A percentile compares a stretch with the other conserved stretches of the same genome.
Evolutionary conservation across 2,113 vertebrate species (phyloP).

Genomic region (Colossoma macropomum): DNA sequence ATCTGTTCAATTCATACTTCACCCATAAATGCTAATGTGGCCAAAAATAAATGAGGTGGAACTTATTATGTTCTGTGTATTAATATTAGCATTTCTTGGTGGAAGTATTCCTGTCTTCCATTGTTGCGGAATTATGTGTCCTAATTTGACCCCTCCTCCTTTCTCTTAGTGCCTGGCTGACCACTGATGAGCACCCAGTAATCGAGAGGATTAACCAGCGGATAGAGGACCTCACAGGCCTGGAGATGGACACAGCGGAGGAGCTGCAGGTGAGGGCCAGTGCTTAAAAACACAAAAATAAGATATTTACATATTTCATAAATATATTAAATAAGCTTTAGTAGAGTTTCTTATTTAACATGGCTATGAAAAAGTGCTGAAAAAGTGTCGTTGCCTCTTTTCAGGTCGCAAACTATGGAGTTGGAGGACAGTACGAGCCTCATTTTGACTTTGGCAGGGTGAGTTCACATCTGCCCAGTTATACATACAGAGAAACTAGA

Average conservation of each 20-base stretch:
- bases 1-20: too few species aligned
- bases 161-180: slow-evolving; percentile 89
- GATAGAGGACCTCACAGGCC: slow-evolving; percentile 92
- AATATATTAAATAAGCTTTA: too few species aligned
- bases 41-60: too few species aligned
- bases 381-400: slow-evolving; percentile 1
- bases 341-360: not conserved
- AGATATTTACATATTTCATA: too few species aligned
- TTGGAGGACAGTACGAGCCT: slow-evolving; percentile 90
- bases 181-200: slow-evolving; percentile 88
- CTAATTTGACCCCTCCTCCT: not conserved
- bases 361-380: not conserved
- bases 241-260: slow-evolving; percentile 95
- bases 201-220: slow-evolving; percentile 88
- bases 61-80: too few species aligned
- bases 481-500: not conserved
- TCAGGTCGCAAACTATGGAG: slow-evolving; percentile 88
- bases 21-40: too few species aligned
- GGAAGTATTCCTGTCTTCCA: too few species aligned
- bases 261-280: slow-evolving; percentile 85
- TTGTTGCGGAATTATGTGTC: too few species aligned
- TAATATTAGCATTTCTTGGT: too few species aligned
- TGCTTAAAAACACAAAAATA: not conserved
- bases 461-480: slow-evolving; percentile 40
- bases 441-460: slow-evolving; percentile 92